Percentiles rank a stretch among this genome's conserved stretches.
These are phyloP conservation scores for Cephus runcator DNA, from an alignment of 2,888 invertebrate species.

Conservation along the genomic window DNA sequence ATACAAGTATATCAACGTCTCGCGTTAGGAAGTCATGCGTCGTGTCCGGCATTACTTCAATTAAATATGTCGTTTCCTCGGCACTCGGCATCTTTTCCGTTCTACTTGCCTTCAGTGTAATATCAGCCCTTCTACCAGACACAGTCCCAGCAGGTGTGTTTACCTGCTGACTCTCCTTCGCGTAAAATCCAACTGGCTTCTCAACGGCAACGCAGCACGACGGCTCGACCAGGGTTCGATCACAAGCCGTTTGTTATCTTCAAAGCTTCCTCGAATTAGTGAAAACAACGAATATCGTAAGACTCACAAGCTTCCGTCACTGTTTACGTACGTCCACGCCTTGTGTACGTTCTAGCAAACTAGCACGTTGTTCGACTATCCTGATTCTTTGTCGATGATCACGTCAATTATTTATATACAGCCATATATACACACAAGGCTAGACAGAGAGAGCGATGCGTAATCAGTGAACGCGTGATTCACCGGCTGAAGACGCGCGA, in stretches of 20 bases:
- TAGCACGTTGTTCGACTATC: conserved; percentile 21
- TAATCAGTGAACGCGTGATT: conserved; percentile 50
- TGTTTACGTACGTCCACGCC: neutral
- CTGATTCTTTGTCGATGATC: conserved; percentile 17
- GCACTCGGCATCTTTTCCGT: conserved; percentile 57
- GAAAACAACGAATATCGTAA: neutral
- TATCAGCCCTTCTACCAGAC: neutral
- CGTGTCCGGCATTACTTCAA: conserved; percentile 60
- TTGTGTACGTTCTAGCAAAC: neutral
- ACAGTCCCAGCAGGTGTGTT: neutral
- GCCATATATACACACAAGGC: conserved; percentile 5
- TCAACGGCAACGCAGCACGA: neutral
- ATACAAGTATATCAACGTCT: conserved; percentile 74
- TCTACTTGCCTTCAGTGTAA: neutral
- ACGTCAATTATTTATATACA: conserved; percentile 12
- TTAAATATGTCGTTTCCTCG: conserved; percentile 57
- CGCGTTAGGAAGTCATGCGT: conserved; percentile 65
- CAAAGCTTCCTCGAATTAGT: neutral
- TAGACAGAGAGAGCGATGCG: conserved; percentile 31
- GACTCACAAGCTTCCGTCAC: neutral
- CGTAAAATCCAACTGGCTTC: conserved; percentile 9
- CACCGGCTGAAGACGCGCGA: conserved; percentile 47
- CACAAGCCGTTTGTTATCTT: conserved; percentile 3
- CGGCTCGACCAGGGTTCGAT: conserved; percentile 3
- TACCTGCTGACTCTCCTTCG: neutral